phyloP scores from a whole-genome alignment of 23 tunicate genomes.

The Halocynthia roretzi region DNA sequence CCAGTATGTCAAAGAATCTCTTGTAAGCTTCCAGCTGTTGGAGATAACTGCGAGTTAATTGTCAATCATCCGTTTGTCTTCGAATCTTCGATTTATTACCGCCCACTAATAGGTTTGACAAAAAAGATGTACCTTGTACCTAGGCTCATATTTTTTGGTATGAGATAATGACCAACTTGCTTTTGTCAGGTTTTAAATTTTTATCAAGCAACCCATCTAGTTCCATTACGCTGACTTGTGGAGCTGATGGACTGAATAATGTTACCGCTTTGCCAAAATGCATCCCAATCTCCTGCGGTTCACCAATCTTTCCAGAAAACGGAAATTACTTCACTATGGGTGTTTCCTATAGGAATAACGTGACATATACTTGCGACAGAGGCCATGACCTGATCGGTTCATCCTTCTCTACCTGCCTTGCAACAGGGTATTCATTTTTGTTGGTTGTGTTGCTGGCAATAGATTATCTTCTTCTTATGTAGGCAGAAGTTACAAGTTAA shows the following conservation, averaged over 20 bases:
- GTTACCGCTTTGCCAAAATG: conserved; percentile 1
- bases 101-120: not conserved
- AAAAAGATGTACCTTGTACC: too few relatives aligned
- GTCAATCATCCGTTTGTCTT: not conserved
- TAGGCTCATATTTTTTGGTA: too few relatives aligned
- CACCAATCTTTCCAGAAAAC: not conserved
- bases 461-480: not conserved
- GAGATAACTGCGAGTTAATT: conserved; percentile 2
- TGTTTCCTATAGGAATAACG: conserved; percentile 22
- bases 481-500: too few relatives aligned
- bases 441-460: not conserved
- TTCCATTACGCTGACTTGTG: not conserved
- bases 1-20: conserved; percentile 8
- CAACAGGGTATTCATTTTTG: conserved; percentile 4
- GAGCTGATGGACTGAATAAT: not conserved
- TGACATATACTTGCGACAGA: conserved; percentile 42
- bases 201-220: not conserved
- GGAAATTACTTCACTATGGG: conserved; percentile 2
- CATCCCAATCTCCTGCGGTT: conserved; percentile 18
- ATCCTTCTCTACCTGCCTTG: conserved; percentile 1
- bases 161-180: too few relatives aligned
- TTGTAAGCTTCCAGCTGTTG: conserved; percentile 4
- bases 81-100: conserved; percentile 2
- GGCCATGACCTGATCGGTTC: conserved; percentile 39
- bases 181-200: conserved; percentile 13